Evolutionary conservation across 1,140 invertebrate species (phyloP), one percentile per base, ranked within the genome.

Genomic region (Ericerus pela): DNA sequence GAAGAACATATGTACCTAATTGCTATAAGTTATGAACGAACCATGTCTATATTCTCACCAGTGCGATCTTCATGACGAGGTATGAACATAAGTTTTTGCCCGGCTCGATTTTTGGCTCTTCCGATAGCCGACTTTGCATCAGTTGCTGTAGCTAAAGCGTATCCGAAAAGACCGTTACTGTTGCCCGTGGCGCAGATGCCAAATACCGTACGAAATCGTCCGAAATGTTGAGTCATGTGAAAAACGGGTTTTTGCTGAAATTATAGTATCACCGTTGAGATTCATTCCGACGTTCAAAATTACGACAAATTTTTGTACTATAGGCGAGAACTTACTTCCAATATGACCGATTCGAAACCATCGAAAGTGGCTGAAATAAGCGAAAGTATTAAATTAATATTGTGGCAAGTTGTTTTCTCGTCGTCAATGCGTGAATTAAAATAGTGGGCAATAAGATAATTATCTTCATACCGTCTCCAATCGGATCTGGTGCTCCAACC

Each of bases 171-270:
- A 2, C 93, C 94, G 68, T 92, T 82, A 51, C 76, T 73, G 74
- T 96, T 96, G 41, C 94, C 94, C 54, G 88, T 90, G 1, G 95
- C 79, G 30, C 81, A 80, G 62, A 86, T 74, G 28, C 73, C 72
- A 63, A 81, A 84, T 27, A 79, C 71, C 56, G 75, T 72, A 53
- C 80, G 74, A 38, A 75, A 80, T 52, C 88, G 72, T 1, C 93
- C 93, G 64, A 92, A 72, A 67, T 79, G 85, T 20, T 82, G 85
- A 63, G 82, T 88, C 90, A 96, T 95, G 59, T 81, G 79, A 11
- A 80, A 75, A 1, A 93, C 81, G 38, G 78, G 73, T 73, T 90
- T 57, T 37, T 53, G 29, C 56, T 58, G 27, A 6, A 53, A 55
- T 26, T 58, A 11, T 26, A 36, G 33, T 58, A 38, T 55, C 16